phyloP scores from a whole-genome alignment of 1,140 invertebrate species.

The Drosophila sulfurigaster region DNA sequence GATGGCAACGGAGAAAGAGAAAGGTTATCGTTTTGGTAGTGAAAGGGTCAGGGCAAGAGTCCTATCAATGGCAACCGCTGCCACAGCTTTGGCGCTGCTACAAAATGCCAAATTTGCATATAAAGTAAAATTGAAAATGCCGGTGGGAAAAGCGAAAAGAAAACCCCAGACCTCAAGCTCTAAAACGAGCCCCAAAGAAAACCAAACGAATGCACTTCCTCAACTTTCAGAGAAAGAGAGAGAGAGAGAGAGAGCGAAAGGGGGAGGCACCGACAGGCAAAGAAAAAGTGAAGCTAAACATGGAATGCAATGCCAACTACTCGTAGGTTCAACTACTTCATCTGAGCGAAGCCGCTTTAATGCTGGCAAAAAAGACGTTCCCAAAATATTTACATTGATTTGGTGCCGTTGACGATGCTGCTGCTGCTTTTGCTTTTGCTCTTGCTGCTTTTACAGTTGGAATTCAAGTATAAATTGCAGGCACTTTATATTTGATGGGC shows the following conservation, averaged over 20 bases:
- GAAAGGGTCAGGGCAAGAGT: slow-evolving; percentile 25
- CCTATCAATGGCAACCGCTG: slow-evolving; percentile 69
- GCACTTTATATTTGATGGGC: slow-evolving; percentile 79
- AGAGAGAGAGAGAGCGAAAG: neutral
- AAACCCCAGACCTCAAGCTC: slow-evolving; percentile 30
- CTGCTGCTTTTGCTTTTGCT: neutral
- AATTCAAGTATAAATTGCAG: slow-evolving; percentile 78
- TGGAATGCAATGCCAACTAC: slow-evolving; percentile 44
- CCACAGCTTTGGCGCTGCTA: slow-evolving; percentile 51
- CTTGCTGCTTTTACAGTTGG: slow-evolving; percentile 34
- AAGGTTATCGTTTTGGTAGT: neutral
- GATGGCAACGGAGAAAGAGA: neutral
- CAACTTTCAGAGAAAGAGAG: neutral
- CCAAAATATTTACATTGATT: slow-evolving; percentile 82
- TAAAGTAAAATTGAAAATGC: slow-evolving; percentile 83
- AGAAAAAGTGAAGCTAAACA: neutral
- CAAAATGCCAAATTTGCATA: slow-evolving; percentile 83
- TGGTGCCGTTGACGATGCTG: slow-evolving; percentile 26
- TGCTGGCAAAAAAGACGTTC: slow-evolving; percentile 37
- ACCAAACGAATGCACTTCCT: slow-evolving; percentile 67
- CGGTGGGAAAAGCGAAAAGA: slow-evolving; percentile 56
- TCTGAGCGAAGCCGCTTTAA: slow-evolving; percentile 53
- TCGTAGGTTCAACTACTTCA: slow-evolving; percentile 25
- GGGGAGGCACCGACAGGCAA: neutral
- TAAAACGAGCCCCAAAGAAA: slow-evolving; percentile 45